Evolutionary conservation across 2,113 vertebrate species (phyloP).

Genomic region (Sinocyclocheilus anshuiensis): DNA sequence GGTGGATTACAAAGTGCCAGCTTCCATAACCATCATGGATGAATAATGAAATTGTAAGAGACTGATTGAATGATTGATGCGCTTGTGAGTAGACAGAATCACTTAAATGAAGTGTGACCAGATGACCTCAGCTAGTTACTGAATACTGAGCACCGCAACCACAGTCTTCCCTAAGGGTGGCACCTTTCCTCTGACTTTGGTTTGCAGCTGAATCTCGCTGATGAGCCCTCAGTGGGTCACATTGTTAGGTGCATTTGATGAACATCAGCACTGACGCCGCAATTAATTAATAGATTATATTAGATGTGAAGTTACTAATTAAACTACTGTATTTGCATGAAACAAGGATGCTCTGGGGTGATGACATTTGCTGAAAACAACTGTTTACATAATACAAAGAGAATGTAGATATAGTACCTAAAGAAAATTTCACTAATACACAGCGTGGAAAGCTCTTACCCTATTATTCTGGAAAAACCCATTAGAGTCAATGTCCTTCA

Average conservation of each 20-base stretch:
- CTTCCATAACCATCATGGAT: too few species aligned
- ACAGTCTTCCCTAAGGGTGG: too few species aligned
- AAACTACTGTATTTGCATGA: not conserved
- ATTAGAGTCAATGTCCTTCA: not conserved
- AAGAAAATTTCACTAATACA: not conserved
- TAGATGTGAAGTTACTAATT: conserved; percentile 6
- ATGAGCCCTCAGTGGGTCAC: conserved; percentile 20
- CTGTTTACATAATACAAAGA: not conserved
- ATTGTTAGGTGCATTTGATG: not conserved
- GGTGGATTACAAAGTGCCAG: too few species aligned
- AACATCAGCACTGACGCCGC: conserved; percentile 1
- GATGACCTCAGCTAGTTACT: too few species aligned
- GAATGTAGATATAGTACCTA: not conserved
- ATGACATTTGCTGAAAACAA: not conserved
- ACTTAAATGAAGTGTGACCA: too few species aligned
- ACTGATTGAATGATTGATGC: too few species aligned
- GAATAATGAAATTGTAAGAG: too few species aligned
- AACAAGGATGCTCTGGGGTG: not conserved
- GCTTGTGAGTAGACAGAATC: too few species aligned
- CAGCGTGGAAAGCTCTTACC: not conserved
- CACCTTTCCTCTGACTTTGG: too few species aligned
- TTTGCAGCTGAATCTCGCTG: not conserved
- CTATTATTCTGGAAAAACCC: not conserved
- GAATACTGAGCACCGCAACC: too few species aligned
- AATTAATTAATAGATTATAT: not conserved